phyloP scores from a whole-genome alignment of 2,797 vertebrate genomes.

The Hydrolagus colliei region DNA sequence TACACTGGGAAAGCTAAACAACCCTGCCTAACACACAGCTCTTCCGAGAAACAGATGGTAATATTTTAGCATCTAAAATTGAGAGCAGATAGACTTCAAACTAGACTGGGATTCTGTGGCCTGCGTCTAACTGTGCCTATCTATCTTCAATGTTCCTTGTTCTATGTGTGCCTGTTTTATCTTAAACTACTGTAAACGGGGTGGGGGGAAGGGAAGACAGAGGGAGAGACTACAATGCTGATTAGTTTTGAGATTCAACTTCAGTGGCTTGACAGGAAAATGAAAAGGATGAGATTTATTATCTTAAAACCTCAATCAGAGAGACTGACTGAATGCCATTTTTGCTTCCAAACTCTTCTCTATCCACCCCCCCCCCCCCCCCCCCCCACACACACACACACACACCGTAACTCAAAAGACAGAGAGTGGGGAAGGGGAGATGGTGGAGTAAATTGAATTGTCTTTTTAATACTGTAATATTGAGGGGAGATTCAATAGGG shows the following conservation, averaged over 20 bases:
- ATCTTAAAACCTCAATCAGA: neutral
- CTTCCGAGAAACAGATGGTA: constrained; percentile 40
- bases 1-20: neutral
- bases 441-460: too few relatives aligned
- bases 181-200: neutral
- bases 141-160: neutral
- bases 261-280: too few relatives aligned
- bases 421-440: too few relatives aligned
- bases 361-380: neutral
- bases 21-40: neutral
- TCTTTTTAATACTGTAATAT: too few relatives aligned
- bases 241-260: neutral
- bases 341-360: neutral
- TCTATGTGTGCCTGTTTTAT: neutral
- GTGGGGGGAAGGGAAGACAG: too few relatives aligned
- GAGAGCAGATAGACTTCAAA: constrained; percentile 40
- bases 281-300: neutral
- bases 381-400: neutral
- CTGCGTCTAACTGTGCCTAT: constrained; percentile 28
- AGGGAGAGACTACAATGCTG: neutral
- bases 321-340: neutral
- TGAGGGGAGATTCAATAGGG: too few relatives aligned
- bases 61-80: constrained; percentile 43
- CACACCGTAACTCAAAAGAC: neutral
- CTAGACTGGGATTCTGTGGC: constrained; percentile 38